A percentile compares a stretch with the other conserved stretches of the same genome.
Evolutionary conservation across 2,888 invertebrate species (phyloP).

Genomic region (Leptodirus hochenwartii): DNA sequence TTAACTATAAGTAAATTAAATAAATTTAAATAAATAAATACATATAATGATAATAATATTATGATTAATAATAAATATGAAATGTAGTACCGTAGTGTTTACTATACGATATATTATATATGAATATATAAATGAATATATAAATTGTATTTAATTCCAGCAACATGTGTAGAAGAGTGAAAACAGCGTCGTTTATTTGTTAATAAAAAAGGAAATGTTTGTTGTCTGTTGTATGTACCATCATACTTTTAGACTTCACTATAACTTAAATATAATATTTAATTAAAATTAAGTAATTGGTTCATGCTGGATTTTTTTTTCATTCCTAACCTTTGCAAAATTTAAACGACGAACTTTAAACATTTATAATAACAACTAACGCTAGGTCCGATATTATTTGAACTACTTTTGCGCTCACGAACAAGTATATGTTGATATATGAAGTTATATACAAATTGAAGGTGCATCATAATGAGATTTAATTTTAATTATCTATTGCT

Average conservation of each 20-base stretch:
- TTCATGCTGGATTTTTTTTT: constrained; percentile 11
- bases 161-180: constrained; percentile 21
- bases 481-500: too few relatives aligned
- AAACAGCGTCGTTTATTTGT: constrained; percentile 23
- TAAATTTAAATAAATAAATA: constrained; percentile 14
- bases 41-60: constrained; percentile 4
- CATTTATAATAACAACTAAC: too few relatives aligned
- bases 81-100: neutral
- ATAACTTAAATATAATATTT: constrained; percentile 26
- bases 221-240: constrained; percentile 27
- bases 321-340: neutral
- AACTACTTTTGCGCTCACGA: too few relatives aligned
- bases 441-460: too few relatives aligned
- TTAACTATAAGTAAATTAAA: constrained; percentile 26
- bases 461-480: too few relatives aligned
- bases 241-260: constrained; percentile 24
- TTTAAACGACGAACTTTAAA: too few relatives aligned
- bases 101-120: constrained; percentile 1
- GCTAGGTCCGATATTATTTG: too few relatives aligned
- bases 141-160: constrained; percentile 19
- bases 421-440: too few relatives aligned
- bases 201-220: constrained; percentile 19
- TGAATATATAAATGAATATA: constrained; percentile 7
- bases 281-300: constrained; percentile 25
- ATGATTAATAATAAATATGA: constrained; percentile 2